Evolutionary conservation across 2,888 invertebrate genomes (phyloP).

Genomic region (Drosophila sordidapex): DNA sequence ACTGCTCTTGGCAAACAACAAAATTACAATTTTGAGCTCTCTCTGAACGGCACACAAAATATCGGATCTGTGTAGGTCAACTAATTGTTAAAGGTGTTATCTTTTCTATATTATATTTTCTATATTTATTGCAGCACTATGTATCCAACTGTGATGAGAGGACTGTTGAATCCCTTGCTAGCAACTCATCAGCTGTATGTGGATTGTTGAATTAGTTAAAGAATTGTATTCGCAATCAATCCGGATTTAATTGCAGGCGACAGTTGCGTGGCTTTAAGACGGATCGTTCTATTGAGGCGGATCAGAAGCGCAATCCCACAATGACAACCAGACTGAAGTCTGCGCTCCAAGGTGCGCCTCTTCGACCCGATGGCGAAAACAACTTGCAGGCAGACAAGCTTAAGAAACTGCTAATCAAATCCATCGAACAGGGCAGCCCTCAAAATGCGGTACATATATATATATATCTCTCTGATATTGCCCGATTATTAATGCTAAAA

Average conservation of each 20-base stretch:
- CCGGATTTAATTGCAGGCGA: conserved; percentile 54
- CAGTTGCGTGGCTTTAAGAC: conserved; percentile 91
- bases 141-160: conserved; percentile 47
- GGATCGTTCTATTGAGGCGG: conserved; percentile 89
- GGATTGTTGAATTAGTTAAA: neutral
- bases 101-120: neutral
- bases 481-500: neutral
- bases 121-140: conserved; percentile 43
- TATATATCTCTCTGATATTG: neutral
- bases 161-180: conserved; percentile 58
- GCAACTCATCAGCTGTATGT: conserved; percentile 68
- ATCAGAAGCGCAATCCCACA: conserved; percentile 90
- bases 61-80: conserved; percentile 48
- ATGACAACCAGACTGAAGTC: conserved; percentile 88
- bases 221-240: neutral
- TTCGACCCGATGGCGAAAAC: conserved; percentile 68
- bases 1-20: conserved; percentile 32
- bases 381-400: conserved; percentile 77
- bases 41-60: conserved; percentile 44
- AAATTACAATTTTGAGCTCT: conserved; percentile 69
- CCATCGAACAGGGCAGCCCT: conserved; percentile 51
- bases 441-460: conserved; percentile 62
- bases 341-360: conserved; percentile 70
- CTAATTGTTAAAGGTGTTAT: neutral
- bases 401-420: conserved; percentile 72